A percentile compares a stretch with the other conserved stretches of the same genome.
These are phyloP conservation scores for Lymantria monacha DNA, from an alignment of 2,888 invertebrate species.

Conservation along the genomic window DNA sequence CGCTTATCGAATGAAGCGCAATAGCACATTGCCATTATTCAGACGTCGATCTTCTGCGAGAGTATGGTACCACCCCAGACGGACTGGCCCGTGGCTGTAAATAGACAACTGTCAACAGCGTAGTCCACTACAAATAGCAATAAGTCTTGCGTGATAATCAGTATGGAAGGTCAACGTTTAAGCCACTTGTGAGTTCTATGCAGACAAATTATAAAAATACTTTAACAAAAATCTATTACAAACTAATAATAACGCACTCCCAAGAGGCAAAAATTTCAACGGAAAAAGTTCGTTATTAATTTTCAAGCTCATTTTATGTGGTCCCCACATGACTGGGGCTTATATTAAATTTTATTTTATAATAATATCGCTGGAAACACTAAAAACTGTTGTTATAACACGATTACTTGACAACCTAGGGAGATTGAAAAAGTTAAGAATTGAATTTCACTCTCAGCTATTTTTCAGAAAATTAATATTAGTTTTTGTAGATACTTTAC, in stretches of 20 bases:
- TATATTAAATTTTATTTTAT: constrained; percentile 38
- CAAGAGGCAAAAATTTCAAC: constrained; percentile 26
- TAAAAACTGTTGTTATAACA: constrained; percentile 29
- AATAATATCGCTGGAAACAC: constrained; percentile 25
- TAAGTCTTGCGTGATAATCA: no score
- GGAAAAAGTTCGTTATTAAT: constrained; percentile 37
- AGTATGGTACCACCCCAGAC: no score
- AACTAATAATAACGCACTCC: neutral
- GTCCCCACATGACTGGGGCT: constrained; percentile 34
- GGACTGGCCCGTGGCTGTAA: no score
- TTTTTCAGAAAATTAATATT: neutral
- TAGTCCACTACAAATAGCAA: no score
- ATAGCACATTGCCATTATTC: no score
- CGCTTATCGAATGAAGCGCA: no score
- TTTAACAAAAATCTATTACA: neutral
- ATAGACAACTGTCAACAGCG: no score
- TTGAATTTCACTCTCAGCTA: neutral
- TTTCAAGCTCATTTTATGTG: constrained; percentile 30
- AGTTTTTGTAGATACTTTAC: no score
- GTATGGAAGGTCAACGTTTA: no score
- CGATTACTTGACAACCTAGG: constrained; percentile 24
- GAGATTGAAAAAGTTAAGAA: constrained; percentile 29
- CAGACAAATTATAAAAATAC: neutral
- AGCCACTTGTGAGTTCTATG: no score
- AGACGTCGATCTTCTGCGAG: no score